These are phyloP conservation scores for Stegostoma tigrinum DNA, from an alignment of 2,113 vertebrate species.

Conservation along the genomic window DNA sequence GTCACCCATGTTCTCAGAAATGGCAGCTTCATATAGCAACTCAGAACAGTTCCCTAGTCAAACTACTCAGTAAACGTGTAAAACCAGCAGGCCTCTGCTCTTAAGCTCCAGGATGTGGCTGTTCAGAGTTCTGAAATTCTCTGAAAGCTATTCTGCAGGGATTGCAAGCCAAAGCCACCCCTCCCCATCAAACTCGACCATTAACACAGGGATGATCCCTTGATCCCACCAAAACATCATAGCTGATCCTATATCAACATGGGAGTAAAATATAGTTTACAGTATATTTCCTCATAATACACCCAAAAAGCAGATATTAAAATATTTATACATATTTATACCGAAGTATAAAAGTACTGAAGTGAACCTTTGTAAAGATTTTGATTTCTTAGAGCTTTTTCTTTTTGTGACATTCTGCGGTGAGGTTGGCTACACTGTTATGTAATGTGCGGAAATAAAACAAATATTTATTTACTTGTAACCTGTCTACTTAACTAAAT, in stretches of 20 bases:
- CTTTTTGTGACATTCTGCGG: not conserved
- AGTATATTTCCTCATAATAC: not conserved
- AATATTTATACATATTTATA: constrained; percentile 13
- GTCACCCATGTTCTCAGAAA: not conserved
- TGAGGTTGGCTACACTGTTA: not conserved
- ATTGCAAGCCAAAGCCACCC: not conserved
- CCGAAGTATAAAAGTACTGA: not conserved
- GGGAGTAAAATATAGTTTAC: not conserved
- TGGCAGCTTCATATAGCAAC: not conserved
- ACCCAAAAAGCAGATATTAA: not conserved
- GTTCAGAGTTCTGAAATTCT: not conserved
- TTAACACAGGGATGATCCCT: not conserved
- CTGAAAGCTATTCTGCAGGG: not conserved
- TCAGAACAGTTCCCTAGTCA: not conserved
- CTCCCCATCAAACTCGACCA: not conserved
- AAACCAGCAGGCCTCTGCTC: not conserved
- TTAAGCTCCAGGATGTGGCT: not conserved
- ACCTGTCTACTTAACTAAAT: not conserved
- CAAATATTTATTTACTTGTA: constrained; percentile 12
- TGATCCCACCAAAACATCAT: not conserved
- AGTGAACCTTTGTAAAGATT: not conserved
- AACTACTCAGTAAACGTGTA: not conserved
- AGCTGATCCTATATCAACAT: not conserved
- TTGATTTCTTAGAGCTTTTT: not conserved
- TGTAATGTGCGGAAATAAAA: not conserved